Conservation (phyloP, 2,888 invertebrate genomes). For the Scaeva pyrastri region DNA sequence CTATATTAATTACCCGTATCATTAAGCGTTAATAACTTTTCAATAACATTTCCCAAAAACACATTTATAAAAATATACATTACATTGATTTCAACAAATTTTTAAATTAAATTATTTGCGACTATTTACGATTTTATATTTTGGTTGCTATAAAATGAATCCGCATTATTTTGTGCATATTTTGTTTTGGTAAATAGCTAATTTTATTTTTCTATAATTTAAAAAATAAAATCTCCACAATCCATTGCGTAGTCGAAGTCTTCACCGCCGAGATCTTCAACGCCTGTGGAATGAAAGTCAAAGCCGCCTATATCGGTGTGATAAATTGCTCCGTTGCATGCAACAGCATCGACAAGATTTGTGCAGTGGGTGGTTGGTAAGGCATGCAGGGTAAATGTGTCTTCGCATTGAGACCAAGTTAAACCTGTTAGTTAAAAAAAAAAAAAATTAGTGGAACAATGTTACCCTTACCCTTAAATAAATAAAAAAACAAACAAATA, state of each 20-base stretch:
- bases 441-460: no score
- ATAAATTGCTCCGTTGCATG: conserved; percentile 86
- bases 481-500: no score
- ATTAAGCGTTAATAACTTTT: conserved; percentile 70
- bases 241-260: conserved; percentile 90
- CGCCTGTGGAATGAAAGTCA: conserved; percentile 85
- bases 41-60: conserved; percentile 73
- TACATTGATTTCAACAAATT: conserved; percentile 52
- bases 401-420: conserved; percentile 88
- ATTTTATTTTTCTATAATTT: conserved; percentile 78
- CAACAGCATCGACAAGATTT: conserved; percentile 86
- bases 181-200: not conserved
- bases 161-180: conserved; percentile 28
- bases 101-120: conserved; percentile 45
- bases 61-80: conserved; percentile 73
- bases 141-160: conserved; percentile 43
- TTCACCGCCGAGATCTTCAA: conserved; percentile 85
- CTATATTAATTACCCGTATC: conserved; percentile 69
- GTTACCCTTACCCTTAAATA: no score
- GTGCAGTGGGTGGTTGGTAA: conserved; percentile 88
- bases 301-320: conserved; percentile 87
- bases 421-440: conserved; percentile 83
- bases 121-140: conserved; percentile 37
- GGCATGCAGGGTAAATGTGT: conserved; percentile 88
- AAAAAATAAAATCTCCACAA: conserved; percentile 90